Conservation (phyloP, 2,113 vertebrate genomes). For the Oxyura jamaicensis region DNA sequence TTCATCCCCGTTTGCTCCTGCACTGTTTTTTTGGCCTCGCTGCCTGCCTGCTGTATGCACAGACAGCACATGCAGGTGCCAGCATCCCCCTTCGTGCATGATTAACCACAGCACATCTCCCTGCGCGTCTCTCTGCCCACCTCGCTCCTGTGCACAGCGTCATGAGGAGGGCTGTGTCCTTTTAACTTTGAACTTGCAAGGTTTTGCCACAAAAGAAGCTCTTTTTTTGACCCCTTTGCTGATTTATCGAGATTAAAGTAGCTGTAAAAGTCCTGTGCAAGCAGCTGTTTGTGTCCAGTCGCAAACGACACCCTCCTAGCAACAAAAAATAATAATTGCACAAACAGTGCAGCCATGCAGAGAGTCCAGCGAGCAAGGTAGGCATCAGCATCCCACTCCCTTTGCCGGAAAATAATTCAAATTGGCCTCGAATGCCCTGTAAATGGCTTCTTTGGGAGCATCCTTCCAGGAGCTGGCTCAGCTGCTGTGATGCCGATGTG, state of each 20-base stretch:
- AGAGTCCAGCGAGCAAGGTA: background rate
- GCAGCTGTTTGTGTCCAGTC: background rate
- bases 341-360: background rate
- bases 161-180: background rate
- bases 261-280: background rate
- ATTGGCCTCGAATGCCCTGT: background rate
- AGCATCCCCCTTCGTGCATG: accelerated
- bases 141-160: background rate
- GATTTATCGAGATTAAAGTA: background rate
- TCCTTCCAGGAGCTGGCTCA: background rate
- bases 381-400: background rate
- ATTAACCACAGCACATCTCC: background rate
- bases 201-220: background rate
- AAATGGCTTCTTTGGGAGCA: background rate
- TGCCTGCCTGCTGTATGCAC: background rate
- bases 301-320: background rate
- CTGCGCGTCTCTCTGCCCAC: background rate
- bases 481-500: accelerated
- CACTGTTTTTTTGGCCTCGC: background rate
- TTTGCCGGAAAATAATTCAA: background rate
- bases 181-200: background rate
- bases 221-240: background rate
- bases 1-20: background rate
- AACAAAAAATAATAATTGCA: background rate
- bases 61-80: background rate